Conservation (phyloP, 2,113 vertebrate genomes). For the Rhombomys opimus region DNA sequence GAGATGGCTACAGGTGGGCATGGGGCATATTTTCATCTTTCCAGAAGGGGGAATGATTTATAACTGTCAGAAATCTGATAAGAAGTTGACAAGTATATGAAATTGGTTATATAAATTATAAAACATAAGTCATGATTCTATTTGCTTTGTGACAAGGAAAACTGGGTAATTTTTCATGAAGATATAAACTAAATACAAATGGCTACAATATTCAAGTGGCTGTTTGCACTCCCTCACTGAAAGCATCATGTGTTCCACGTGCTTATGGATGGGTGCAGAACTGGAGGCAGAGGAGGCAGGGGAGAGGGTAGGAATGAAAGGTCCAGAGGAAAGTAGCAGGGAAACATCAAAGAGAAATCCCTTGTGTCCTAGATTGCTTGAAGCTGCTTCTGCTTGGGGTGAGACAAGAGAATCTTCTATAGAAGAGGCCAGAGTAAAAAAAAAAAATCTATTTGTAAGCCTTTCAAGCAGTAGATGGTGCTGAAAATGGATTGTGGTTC, state of each 20-base stretch:
- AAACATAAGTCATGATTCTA: conserved; percentile 59
- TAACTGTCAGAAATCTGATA: conserved; percentile 61
- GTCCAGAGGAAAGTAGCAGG: conserved; percentile 24
- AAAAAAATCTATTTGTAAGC: conserved; percentile 3
- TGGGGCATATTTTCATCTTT: neutral
- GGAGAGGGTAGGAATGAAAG: neutral
- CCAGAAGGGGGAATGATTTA: conserved; percentile 41
- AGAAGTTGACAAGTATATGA: conserved; percentile 51
- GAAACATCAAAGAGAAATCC: conserved; percentile 63
- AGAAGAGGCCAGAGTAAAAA: conserved; percentile 56
- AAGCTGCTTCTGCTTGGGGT: conserved; percentile 57
- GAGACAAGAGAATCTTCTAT: conserved; percentile 38
- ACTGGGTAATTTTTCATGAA: conserved; percentile 48
- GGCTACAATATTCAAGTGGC: neutral
- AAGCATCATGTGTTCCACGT: neutral
- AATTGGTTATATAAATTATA: conserved; percentile 62
- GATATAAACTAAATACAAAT: conserved; percentile 61
- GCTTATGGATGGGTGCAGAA: neutral
- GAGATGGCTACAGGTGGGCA: neutral
- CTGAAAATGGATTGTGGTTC: conserved; percentile 58
- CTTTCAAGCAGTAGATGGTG: conserved; percentile 37
- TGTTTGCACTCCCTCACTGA: neutral
- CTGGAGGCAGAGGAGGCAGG: neutral
- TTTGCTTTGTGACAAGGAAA: conserved; percentile 67
- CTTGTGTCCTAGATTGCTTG: conserved; percentile 33